Evolutionary conservation across 2,797 vertebrate species (phyloP).

Genomic region (Synanceia verrucosa): DNA sequence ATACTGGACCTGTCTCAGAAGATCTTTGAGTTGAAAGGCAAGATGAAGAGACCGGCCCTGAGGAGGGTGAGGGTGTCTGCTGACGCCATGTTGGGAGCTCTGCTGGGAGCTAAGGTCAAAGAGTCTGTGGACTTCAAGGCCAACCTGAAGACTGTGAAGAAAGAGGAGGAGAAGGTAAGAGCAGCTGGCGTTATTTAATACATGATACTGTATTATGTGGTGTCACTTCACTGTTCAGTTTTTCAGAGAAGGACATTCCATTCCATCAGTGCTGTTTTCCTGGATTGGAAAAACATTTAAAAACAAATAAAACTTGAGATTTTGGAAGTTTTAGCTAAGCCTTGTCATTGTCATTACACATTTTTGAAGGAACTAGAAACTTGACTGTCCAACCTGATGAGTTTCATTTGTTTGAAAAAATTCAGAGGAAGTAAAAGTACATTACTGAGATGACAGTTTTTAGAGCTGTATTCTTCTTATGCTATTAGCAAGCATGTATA

Average conservation of each 20-base stretch:
- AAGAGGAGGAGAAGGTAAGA: constrained; percentile 86
- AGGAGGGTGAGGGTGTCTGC: constrained; percentile 84
- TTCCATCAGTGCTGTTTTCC: background rate
- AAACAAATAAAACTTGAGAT: background rate
- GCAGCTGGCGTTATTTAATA: background rate
- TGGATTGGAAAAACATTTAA: background rate
- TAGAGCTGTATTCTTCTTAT: background rate
- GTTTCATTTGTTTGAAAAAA: background rate
- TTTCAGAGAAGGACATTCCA: background rate
- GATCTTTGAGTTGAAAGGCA: constrained; percentile 82
- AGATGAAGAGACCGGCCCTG: constrained; percentile 85
- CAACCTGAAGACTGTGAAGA: constrained; percentile 87
- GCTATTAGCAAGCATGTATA: background rate
- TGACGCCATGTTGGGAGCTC: constrained; percentile 85
- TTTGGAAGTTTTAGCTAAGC: background rate
- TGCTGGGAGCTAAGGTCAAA: constrained; percentile 81
- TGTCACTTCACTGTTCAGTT: background rate
- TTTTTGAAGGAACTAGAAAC: background rate
- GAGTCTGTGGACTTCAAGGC: constrained; percentile 87
- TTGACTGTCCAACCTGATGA: background rate
- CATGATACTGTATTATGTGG: background rate
- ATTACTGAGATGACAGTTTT: too few species aligned
- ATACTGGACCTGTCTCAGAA: constrained; percentile 78
- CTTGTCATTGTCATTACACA: background rate
- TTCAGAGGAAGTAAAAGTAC: background rate